Evolutionary conservation across 2,888 invertebrate genomes (phyloP), one percentile per base, ranked within the genome.

Genomic region (Pseudoips prasinana): DNA sequence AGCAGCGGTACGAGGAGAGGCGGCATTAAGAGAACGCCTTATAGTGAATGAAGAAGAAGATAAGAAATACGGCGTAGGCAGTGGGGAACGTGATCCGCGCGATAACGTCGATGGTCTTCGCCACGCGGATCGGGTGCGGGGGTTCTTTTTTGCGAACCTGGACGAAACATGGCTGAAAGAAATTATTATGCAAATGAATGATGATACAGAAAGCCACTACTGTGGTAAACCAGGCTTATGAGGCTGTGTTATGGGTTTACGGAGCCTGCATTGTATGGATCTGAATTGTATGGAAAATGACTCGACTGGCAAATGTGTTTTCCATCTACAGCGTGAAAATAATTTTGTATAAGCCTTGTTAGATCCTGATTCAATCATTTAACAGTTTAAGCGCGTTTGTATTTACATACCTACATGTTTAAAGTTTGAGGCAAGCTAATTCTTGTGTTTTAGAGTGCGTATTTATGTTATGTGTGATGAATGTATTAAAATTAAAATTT

Each of bases 41-140:
- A 90, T 96, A 96, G 90, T 96, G 96, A 73, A 96, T 95, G 91
- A 97, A 97, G 92, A 97, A 97, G 91, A 96, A 97, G 81, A 96
- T 94, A 72, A 97, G 93, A 90, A 97, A 97, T 79, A 96, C 93
- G 76, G 96, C 94, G 88, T 96, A 97, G 73, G 97, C 96, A 64
- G 95, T 93, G 63, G 97, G 97, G 90, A 97, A 97, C 64, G 96
- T 96, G 82, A 97, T 95, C 83, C 97, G 92, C 43, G 97, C 96
- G 76, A 97, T 96, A 64, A 96, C 96, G 90, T 97, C 96, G 81
- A 97, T 97, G 42, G 96, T 96, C 90, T 97, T 97, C 62, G 97
- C 97, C 68, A 97, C 96, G 64, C 96, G 92, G 68, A 96, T 96
- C 43, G 96, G 96, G 89, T 96, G 96, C 27, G 96, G 96, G 46